These are phyloP conservation scores for Babylonia areolata DNA, from an alignment of 1,140 invertebrate genomes.

Conservation along the genomic window DNA sequence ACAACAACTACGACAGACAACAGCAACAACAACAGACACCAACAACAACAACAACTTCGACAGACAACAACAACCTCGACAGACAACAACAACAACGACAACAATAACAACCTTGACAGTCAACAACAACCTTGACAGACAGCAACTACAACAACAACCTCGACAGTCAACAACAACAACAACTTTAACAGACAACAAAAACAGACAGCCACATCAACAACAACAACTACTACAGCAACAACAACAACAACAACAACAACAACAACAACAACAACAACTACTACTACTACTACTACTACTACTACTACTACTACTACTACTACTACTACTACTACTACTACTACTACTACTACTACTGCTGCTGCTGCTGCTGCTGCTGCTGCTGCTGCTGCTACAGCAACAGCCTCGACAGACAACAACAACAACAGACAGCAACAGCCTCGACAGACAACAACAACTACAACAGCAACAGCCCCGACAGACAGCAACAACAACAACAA, in stretches of 20 bases:
- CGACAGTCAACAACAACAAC: background rate
- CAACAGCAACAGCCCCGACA: too few relatives aligned
- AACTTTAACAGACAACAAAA: constrained; percentile 2
- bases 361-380: constrained; percentile 23
- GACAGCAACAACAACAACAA: too few relatives aligned
- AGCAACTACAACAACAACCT: background rate
- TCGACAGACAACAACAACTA: too few relatives aligned
- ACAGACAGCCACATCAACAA: too few relatives aligned
- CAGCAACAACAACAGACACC: too few relatives aligned
- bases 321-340: background rate
- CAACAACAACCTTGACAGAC: background rate
- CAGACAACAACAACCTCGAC: too few relatives aligned
- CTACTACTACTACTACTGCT: constrained; percentile 35
- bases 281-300: constrained; percentile 20
- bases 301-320: constrained; percentile 4
- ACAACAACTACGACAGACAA: too few relatives aligned
- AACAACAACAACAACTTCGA: too few relatives aligned
- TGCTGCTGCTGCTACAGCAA: constrained; percentile 20
- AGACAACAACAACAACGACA: too few relatives aligned
- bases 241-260: background rate
- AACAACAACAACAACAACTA: background rate
- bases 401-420: background rate
- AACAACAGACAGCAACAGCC: too few relatives aligned
- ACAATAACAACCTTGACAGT: too few relatives aligned
- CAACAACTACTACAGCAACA: background rate